Percentiles rank a stretch among this genome's conserved stretches.
Evolutionary conservation across 2,113 vertebrate species (phyloP).

Genomic region (Dicentrarchus labrax): DNA sequence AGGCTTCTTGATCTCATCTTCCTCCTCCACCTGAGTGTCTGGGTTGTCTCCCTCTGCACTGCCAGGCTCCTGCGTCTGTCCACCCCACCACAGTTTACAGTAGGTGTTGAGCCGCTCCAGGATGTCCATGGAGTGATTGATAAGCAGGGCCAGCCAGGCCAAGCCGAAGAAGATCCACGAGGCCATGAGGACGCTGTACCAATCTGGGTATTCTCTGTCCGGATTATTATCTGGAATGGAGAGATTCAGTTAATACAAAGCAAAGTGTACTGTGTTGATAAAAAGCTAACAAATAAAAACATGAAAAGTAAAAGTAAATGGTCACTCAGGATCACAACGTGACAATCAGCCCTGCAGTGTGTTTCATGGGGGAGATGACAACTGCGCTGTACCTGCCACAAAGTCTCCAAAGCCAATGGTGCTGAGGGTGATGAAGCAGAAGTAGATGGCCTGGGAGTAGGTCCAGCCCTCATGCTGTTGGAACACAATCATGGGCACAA

Average conservation of each 20-base stretch:
- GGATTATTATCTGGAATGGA: slow-evolving; percentile 86
- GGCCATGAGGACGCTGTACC: slow-evolving; percentile 90
- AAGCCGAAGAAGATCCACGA: slow-evolving; percentile 95
- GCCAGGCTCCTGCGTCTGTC: not conserved
- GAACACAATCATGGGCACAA: slow-evolving; percentile 90
- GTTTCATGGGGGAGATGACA: not conserved
- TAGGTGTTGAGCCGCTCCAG: slow-evolving; percentile 83
- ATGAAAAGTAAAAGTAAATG: not conserved
- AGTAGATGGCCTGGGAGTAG: slow-evolving; percentile 90
- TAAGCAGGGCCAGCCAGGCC: slow-evolving; percentile 92
- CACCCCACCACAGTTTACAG: slow-evolving; percentile 51
- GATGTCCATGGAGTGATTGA: slow-evolving; percentile 89
- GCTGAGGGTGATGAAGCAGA: slow-evolving; percentile 93
- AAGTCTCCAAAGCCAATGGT: slow-evolving; percentile 95
- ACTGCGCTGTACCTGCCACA: slow-evolving; percentile 86
- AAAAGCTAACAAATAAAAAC: not conserved
- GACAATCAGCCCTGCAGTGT: not conserved
- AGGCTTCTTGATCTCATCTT: slow-evolving; percentile 50
- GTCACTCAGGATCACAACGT: not conserved
- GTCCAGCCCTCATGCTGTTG: slow-evolving; percentile 89
- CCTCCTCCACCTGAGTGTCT: slow-evolving; percentile 51
- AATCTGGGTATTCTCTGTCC: slow-evolving; percentile 85
- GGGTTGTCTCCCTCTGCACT: not conserved
- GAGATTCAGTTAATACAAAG: not conserved
- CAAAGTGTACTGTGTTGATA: too few species aligned